These are phyloP conservation scores for Pedicia rivosa DNA, from an alignment of 2,888 invertebrate genomes.

Conservation along the genomic window DNA sequence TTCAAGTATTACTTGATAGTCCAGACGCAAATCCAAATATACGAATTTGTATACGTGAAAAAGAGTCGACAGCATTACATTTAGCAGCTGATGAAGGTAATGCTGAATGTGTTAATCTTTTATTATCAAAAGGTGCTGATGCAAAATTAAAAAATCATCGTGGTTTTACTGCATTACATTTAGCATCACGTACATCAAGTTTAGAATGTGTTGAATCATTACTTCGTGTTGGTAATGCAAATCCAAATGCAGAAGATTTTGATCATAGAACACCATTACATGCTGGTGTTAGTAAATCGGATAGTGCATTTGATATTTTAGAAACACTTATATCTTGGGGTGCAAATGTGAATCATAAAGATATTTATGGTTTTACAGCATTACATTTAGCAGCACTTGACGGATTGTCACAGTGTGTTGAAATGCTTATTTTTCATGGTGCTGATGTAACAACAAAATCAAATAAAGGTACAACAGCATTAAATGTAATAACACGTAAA, in stretches of 20 bases:
- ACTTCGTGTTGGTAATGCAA: conserved; percentile 54
- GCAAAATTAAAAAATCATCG: conserved; percentile 58
- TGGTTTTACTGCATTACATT: conserved; percentile 71
- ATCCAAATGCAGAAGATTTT: conserved; percentile 64
- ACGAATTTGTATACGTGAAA: conserved; percentile 49
- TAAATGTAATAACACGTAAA: conserved; percentile 72
- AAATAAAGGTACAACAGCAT: conserved; percentile 70
- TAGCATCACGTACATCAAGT: conserved; percentile 66
- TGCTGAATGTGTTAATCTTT: conserved; percentile 58
- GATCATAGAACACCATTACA: conserved; percentile 71
- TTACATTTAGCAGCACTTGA: conserved; percentile 74
- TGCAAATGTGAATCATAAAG: conserved; percentile 68
- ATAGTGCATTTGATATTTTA: conserved; percentile 63
- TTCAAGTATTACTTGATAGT: conserved; percentile 56
- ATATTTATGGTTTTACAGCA: conserved; percentile 73
- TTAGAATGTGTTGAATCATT: conserved; percentile 67
- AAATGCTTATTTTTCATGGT: conserved; percentile 66
- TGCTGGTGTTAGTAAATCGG: conserved; percentile 70
- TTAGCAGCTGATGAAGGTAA: conserved; percentile 80
- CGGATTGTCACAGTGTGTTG: conserved; percentile 70
- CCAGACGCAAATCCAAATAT: conserved; percentile 55
- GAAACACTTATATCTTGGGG: conserved; percentile 65
- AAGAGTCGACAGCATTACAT: conserved; percentile 66
- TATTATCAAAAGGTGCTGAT: conserved; percentile 59
- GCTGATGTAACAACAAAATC: conserved; percentile 82